phyloP scores from a whole-genome alignment of 2,888 invertebrate species.

The Tolmerus cingulatus region DNA sequence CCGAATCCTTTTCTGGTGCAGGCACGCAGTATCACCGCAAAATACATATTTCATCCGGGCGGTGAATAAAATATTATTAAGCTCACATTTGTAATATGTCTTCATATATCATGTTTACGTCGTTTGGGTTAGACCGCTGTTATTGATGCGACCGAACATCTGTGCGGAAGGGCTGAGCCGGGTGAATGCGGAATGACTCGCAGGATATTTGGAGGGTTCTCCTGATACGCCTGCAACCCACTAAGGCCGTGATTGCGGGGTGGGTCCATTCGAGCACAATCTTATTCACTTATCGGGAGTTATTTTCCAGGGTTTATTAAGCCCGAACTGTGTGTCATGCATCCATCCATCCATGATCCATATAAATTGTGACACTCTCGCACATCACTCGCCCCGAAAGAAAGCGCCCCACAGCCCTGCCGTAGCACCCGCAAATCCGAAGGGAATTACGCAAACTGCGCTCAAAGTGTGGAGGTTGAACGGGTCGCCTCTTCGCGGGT shows the following conservation, averaged over 20 bases:
- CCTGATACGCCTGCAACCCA: slow-evolving; percentile 3
- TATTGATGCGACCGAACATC: slow-evolving; percentile 40
- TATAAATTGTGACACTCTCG: neutral
- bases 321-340: neutral
- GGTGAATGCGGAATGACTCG: slow-evolving; percentile 37
- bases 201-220: slow-evolving; percentile 6
- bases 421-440: neutral
- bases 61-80: slow-evolving; percentile 42
- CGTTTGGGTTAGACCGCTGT: slow-evolving; percentile 37
- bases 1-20: neutral
- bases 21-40: slow-evolving; percentile 13
- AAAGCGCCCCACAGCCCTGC: neutral
- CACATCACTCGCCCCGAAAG: neutral
- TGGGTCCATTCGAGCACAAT: slow-evolving; percentile 12
- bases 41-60: slow-evolving; percentile 37
- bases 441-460: neutral
- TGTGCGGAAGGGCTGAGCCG: slow-evolving; percentile 25
- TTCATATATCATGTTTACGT: slow-evolving; percentile 42
- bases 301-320: neutral
- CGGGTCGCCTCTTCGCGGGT: neutral
- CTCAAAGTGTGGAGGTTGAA: neutral
- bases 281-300: slow-evolving; percentile 26
- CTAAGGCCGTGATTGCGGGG: slow-evolving; percentile 25
- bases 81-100: slow-evolving; percentile 38
- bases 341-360: neutral